Base-by-base conservation (phyloP, 2,113 vertebrate species). In the Carettochelys insculpta region DNA sequence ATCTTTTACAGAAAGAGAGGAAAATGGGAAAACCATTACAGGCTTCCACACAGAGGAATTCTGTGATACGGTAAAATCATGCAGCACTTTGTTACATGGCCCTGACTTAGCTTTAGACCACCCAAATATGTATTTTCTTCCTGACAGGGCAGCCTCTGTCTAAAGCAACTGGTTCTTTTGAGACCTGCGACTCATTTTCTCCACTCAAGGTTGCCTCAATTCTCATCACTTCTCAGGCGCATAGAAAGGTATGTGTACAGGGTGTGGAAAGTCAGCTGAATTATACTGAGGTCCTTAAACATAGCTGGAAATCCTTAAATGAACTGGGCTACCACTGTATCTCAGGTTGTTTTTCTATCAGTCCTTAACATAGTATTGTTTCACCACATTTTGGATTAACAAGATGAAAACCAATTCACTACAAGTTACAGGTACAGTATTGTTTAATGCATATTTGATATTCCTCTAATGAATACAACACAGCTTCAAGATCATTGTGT, bases 391-490 rank as follows among this genome's bases (percentile, higher is more conserved):
- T 81, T 93, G 52, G 82, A 86, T 53, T 61, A 78, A 90, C 92
- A n/a, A 38, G 25, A 38, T 78, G 31, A 16, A 84, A 87, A 84
- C 25, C 29, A 80, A 71, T 92, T 93, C 34, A 85, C 2, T 43
- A 77, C 14, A 48, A n/a, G 34, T 89, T 50, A 83, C 11, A 78
- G 89, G 24, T 50, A 90, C 24, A 38, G 25, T 25, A 85, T 80
- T 88, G 73, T 75, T 93, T 87, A 94, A 87, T 92, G 31, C 4
- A 20, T 45, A 93, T 94, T 86, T 75, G 85, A 76, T 90, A 80
- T 73, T 88, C 56, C 29, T 90, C 5, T 91, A 92, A 93, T 91
- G 61, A 91, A 22, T 5, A 24, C n/a, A 94, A 76, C 20, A 75
- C 43, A 89, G 80, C 48, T 73, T 77, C 38, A 87, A n/a, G 79